phyloP scores from a whole-genome alignment of 2,113 vertebrate genomes.

The Pachypanchax playfairii region DNA sequence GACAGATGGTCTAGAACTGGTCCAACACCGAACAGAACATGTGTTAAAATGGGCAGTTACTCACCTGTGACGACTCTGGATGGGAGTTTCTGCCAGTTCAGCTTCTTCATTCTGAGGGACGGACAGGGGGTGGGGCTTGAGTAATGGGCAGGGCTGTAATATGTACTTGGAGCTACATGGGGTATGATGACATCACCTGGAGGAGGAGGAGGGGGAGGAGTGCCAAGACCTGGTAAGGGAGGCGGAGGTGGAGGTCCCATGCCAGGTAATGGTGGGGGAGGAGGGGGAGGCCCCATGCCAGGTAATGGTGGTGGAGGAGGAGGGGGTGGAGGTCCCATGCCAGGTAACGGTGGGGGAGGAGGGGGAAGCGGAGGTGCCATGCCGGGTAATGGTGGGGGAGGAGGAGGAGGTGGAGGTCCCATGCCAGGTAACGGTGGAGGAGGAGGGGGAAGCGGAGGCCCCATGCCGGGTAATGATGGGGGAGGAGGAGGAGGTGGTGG shows the following conservation, averaged over 20 bases:
- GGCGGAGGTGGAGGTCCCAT: constrained; percentile 26
- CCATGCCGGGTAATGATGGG: not conserved
- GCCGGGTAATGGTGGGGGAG: constrained; percentile 45
- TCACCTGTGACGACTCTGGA: constrained; percentile 79
- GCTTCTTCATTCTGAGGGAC: constrained; percentile 89
- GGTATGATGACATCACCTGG: constrained; percentile 67
- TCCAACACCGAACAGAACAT: not conserved
- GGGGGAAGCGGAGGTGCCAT: constrained; percentile 39
- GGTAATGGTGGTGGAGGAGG: constrained; percentile 20
- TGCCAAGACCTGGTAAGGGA: constrained; percentile 6
- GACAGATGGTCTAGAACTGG: not conserved
- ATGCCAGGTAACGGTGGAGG: constrained; percentile 14
- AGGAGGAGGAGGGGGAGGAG: constrained; percentile 31
- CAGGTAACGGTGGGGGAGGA: constrained; percentile 35
- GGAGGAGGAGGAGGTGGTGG: not conserved
- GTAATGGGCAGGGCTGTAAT: constrained; percentile 31
- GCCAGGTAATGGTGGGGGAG: constrained; percentile 44
- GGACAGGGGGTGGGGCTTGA: constrained; percentile 77
- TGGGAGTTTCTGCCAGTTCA: constrained; percentile 94
- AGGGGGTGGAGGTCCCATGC: not conserved
- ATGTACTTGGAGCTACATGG: constrained; percentile 61
- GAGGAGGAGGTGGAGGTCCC: not conserved
- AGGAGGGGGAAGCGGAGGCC: not conserved
- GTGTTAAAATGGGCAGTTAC: not conserved
- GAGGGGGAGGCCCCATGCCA: not conserved